Conservation (phyloP, 2,113 vertebrate species). For the Sula dactylatra region DNA sequence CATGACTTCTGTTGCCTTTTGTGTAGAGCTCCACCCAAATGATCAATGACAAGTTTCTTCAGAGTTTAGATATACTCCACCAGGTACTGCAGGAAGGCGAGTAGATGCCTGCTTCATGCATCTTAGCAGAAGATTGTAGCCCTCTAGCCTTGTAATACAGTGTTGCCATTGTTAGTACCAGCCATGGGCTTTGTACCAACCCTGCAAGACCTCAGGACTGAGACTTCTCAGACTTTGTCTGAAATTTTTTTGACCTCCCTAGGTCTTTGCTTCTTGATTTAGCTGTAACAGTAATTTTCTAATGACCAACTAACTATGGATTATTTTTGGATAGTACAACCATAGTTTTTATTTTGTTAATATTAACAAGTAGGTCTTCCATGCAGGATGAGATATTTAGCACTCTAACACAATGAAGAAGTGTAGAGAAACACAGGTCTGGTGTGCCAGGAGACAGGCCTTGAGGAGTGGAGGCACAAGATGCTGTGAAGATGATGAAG, state of each 20-base stretch:
- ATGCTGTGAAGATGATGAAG: neutral
- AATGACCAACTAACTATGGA: neutral
- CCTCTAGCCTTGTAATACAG: neutral
- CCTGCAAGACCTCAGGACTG: neutral
- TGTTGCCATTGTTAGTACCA: neutral
- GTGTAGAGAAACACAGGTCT: neutral
- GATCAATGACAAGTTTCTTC: neutral
- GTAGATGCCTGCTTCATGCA: neutral
- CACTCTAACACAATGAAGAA: neutral
- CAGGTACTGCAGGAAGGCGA: neutral
- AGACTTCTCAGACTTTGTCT: neutral
- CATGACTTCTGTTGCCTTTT: neutral
- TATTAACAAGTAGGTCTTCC: neutral
- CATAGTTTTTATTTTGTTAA: neutral
- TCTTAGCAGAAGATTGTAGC: neutral
- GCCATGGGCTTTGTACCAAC: neutral
- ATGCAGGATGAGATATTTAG: neutral
- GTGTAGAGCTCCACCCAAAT: neutral
- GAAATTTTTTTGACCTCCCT: neutral
- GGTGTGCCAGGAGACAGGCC: neutral
- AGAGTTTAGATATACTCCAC: neutral
- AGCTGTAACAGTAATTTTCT: neutral
- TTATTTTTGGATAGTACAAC: neutral
- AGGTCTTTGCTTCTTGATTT: neutral
- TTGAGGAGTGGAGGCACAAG: neutral